These are phyloP conservation scores for Selene dorsalis DNA, from an alignment of 2,797 vertebrate species.

Conservation along the genomic window DNA sequence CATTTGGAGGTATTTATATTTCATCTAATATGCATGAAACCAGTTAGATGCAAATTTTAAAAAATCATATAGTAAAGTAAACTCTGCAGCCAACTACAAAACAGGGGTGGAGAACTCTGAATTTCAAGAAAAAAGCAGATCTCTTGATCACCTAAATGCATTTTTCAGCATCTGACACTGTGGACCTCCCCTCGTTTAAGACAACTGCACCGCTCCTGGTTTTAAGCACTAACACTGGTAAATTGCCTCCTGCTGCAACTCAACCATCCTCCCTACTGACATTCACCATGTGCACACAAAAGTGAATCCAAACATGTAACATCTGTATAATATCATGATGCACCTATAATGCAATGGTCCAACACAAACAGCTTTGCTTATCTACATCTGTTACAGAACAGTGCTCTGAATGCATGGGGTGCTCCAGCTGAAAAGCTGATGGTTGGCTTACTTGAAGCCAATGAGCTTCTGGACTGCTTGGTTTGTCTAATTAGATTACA, in stretches of 20 bases:
- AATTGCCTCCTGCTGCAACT: neutral
- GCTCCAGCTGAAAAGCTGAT: conserved; percentile 10
- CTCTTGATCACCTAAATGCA: neutral
- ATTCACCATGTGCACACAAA: neutral
- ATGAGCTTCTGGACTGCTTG: conserved; percentile 23
- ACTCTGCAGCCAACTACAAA: neutral
- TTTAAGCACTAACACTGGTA: neutral
- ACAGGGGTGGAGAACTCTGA: neutral
- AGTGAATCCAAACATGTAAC: conserved; percentile 5
- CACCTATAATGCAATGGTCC: conserved; percentile 33
- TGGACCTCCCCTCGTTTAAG: no score
- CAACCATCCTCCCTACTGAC: neutral
- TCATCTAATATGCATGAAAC: neutral
- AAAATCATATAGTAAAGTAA: neutral
- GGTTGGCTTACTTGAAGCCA: conserved; percentile 17
- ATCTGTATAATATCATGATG: conserved; percentile 22
- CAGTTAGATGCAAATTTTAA: no score
- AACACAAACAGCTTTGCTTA: conserved; percentile 1
- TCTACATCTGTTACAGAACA: conserved; percentile 19
- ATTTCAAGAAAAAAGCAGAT: neutral
- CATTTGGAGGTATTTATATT: neutral
- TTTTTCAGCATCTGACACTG: neutral
- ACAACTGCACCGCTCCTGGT: neutral
- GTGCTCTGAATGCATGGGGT: neutral
- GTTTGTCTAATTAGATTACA: conserved; percentile 49